Evolutionary conservation across 2,797 vertebrate species (phyloP).

Genomic region (Lacerta bilineata): DNA sequence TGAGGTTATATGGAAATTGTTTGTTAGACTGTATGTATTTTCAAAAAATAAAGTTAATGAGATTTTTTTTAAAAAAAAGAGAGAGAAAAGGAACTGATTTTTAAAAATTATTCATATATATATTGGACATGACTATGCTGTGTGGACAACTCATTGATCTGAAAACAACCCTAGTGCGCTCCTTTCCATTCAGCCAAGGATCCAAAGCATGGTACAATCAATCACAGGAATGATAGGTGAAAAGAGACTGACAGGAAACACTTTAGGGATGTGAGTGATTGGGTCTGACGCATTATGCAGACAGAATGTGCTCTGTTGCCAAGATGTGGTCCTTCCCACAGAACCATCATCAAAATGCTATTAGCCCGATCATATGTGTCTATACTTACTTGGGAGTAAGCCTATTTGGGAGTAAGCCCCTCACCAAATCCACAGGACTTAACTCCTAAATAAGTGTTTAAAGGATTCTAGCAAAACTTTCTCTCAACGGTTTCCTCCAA

Average conservation of each 20-base stretch:
- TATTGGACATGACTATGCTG: slow-evolving; percentile 49
- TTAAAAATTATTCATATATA: background rate
- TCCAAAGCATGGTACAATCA: background rate
- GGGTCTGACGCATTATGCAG: background rate
- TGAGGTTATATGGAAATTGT: too few relatives aligned
- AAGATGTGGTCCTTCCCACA: background rate
- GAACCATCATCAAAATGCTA: background rate
- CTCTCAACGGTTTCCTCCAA: background rate
- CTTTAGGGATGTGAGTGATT: background rate
- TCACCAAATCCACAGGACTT: background rate
- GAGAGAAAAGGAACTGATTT: too few relatives aligned
- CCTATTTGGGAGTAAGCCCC: background rate
- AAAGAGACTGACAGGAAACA: background rate
- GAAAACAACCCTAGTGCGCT: background rate
- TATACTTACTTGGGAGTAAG: background rate
- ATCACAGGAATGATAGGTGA: background rate
- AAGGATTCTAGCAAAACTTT: background rate
- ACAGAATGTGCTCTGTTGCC: background rate
- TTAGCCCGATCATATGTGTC: background rate
- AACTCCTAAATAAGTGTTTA: background rate
- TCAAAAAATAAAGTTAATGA: too few relatives aligned
- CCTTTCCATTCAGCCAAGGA: background rate
- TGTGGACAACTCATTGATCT: slow-evolving; percentile 1
- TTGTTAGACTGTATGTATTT: too few relatives aligned
- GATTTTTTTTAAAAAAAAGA: too few relatives aligned